Evolutionary conservation across 2,888 invertebrate genomes (phyloP).

Genomic region (Xestia ashworthii): DNA sequence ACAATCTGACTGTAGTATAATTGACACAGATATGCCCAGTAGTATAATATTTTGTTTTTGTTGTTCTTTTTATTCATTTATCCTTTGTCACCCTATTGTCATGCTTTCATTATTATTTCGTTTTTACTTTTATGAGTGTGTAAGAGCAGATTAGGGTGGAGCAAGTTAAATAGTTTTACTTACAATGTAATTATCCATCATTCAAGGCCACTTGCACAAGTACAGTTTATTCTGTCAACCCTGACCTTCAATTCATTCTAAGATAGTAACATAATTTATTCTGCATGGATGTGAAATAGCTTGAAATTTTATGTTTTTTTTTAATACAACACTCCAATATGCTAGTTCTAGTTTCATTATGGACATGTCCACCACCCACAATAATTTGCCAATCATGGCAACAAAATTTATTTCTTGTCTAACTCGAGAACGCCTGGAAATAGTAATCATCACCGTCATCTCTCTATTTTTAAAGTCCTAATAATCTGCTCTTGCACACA

Average conservation of each 20-base stretch:
- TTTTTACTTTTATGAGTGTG: slow-evolving; percentile 33
- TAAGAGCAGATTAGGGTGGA: slow-evolving; percentile 52
- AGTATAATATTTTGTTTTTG: slow-evolving; percentile 29
- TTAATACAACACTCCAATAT: slow-evolving; percentile 22
- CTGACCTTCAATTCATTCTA: slow-evolving; percentile 21
- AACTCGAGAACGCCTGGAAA: slow-evolving; percentile 30
- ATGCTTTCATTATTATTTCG: slow-evolving; percentile 38
- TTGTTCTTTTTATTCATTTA: slow-evolving; percentile 13
- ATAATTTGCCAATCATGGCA: not conserved
- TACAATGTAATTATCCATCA: not conserved
- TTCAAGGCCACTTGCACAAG: slow-evolving; percentile 20
- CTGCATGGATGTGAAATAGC: slow-evolving; percentile 1
- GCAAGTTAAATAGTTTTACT: not conserved
- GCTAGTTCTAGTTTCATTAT: slow-evolving; percentile 37
- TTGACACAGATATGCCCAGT: slow-evolving; percentile 21
- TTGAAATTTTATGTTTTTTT: not conserved
- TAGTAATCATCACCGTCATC: slow-evolving; percentile 23
- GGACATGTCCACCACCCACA: slow-evolving; percentile 5
- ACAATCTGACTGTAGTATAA: not conserved
- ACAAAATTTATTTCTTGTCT: slow-evolving; percentile 1
- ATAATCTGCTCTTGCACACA: slow-evolving; percentile 53
- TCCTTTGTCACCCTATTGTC: slow-evolving; percentile 26
- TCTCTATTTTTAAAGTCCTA: not conserved
- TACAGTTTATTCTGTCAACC: not conserved
- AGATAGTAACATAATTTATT: not conserved